A percentile compares a stretch with the other conserved stretches of the same genome.
Conservation (phyloP, 2,797 vertebrate species). For the Myotis pilosus region DNA sequence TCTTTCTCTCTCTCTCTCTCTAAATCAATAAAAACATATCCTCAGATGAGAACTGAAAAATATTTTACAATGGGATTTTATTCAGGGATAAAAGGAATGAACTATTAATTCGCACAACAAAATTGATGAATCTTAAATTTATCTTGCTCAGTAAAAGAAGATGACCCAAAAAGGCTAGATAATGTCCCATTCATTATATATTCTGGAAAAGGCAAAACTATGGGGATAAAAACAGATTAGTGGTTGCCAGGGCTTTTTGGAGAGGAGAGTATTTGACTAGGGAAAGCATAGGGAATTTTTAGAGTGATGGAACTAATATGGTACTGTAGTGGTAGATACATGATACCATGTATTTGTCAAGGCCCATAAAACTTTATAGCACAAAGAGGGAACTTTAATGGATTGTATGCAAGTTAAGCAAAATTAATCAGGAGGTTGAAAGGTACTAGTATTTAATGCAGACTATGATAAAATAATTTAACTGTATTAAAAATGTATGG, state of each 20-base stretch:
- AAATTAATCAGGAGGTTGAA: background rate
- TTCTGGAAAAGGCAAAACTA: background rate
- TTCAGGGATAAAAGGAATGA: background rate
- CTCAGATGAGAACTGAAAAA: background rate
- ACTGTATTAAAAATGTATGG: background rate
- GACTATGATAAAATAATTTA: background rate
- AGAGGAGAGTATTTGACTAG: background rate
- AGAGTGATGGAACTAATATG: background rate
- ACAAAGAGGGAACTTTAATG: background rate
- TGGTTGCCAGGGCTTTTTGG: background rate
- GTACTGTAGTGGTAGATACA: no score
- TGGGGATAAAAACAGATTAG: background rate
- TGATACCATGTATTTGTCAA: background rate
- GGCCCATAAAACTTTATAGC: background rate
- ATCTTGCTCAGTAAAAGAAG: background rate
- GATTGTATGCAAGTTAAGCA: background rate
- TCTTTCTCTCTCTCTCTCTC: background rate
- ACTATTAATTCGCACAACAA: background rate
- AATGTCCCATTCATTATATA: background rate
- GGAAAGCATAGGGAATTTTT: background rate
- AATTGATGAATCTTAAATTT: background rate
- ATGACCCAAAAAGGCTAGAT: background rate
- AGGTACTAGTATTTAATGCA: background rate
- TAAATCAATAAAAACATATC: background rate
- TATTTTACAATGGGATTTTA: background rate